These are phyloP conservation scores for Bolborhynchus lineola DNA, from an alignment of 2,113 vertebrate species.

Conservation along the genomic window DNA sequence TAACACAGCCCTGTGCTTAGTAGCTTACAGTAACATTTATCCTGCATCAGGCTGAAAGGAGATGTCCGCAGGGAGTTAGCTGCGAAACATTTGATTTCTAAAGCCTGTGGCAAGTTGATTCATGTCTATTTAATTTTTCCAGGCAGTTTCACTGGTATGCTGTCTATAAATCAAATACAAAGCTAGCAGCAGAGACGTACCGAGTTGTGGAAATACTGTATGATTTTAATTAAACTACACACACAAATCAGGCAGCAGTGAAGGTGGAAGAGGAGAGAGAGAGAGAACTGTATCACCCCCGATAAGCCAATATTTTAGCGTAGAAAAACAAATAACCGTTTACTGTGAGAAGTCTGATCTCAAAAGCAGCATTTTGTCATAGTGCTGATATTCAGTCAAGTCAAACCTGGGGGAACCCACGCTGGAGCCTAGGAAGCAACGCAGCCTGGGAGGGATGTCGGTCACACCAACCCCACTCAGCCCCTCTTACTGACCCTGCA, in stretches of 20 bases:
- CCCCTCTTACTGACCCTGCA: background rate
- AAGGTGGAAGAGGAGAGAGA: background rate
- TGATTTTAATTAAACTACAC: constrained; percentile 58
- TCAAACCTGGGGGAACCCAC: constrained; percentile 21
- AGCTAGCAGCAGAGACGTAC: constrained; percentile 16
- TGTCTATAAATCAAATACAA: constrained; percentile 47
- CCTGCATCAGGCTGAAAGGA: constrained; percentile 29
- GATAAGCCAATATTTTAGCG: constrained; percentile 7
- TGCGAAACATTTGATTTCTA: constrained; percentile 47
- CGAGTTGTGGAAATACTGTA: constrained; percentile 29
- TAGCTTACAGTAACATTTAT: constrained; percentile 21
- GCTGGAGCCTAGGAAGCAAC: background rate
- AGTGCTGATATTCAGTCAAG: constrained; percentile 26
- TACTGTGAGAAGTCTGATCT: constrained; percentile 29
- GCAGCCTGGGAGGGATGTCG: background rate
- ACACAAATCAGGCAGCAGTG: constrained; percentile 38
- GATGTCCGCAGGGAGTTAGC: constrained; percentile 10
- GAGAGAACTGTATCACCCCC: background rate
- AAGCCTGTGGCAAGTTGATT: constrained; percentile 60
- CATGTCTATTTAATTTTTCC: constrained; percentile 68
- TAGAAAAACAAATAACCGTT: constrained; percentile 36
- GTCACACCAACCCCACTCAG: constrained; percentile 1
- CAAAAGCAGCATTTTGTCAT: constrained; percentile 26
- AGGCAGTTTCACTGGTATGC: constrained; percentile 61
- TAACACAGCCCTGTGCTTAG: background rate